Conservation (phyloP, 2,888 invertebrate genomes). For the Calliscelio sp. region DNA sequence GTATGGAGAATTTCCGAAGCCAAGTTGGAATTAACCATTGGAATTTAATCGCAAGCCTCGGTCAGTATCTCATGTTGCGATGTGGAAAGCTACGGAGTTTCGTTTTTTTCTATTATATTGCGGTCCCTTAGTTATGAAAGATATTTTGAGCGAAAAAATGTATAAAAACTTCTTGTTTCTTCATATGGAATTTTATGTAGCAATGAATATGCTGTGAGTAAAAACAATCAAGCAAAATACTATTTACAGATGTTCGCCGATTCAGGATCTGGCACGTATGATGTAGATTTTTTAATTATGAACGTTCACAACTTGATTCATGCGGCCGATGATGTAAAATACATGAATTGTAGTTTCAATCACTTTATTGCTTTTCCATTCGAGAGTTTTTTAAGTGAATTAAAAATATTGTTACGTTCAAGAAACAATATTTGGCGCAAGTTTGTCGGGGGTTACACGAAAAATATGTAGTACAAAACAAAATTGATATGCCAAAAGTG, state of each 20-base stretch:
- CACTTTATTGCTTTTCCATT: slow-evolving; percentile 35
- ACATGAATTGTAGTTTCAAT: slow-evolving; percentile 39
- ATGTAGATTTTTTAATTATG: slow-evolving; percentile 20
- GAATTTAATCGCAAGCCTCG: slow-evolving; percentile 47
- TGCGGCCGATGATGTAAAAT: slow-evolving; percentile 35
- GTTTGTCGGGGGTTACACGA: slow-evolving; percentile 33
- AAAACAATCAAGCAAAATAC: slow-evolving; percentile 33
- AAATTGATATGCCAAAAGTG: slow-evolving; percentile 1
- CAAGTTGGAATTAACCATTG: slow-evolving; percentile 31
- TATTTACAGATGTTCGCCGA: slow-evolving; percentile 57
- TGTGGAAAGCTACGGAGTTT: slow-evolving; percentile 55
- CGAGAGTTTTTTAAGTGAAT: slow-evolving; percentile 37
- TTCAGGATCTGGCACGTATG: slow-evolving; percentile 5
- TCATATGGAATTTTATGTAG: slow-evolving; percentile 50
- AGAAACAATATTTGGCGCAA: slow-evolving; percentile 29
- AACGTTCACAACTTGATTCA: slow-evolving; percentile 46
- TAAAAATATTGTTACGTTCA: slow-evolving; percentile 41
- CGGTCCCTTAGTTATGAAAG: slow-evolving; percentile 74
- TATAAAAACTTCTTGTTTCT: slow-evolving; percentile 52
- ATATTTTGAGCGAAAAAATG: slow-evolving; percentile 77
- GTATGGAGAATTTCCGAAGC: slow-evolving; percentile 27
- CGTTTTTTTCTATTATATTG: no score
- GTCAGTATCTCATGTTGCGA: slow-evolving; percentile 4
- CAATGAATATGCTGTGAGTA: slow-evolving; percentile 14
- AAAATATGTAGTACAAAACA: slow-evolving; percentile 21